Conservation (phyloP, 2,113 vertebrate genomes). For the Prochilodus magdalenae region DNA sequence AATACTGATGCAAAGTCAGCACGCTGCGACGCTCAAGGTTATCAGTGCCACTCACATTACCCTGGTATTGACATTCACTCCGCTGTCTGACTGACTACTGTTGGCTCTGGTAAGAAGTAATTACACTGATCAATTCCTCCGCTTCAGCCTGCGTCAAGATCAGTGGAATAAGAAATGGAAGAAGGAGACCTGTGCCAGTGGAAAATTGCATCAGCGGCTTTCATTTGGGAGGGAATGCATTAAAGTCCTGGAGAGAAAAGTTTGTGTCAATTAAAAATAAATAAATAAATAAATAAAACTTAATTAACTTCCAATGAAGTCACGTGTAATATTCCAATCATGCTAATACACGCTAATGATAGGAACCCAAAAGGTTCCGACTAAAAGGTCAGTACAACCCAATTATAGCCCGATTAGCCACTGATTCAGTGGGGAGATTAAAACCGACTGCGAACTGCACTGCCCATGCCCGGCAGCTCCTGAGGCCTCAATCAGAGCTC, state of each 20-base stretch:
- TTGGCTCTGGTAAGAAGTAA: slow-evolving; percentile 33
- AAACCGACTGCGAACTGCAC: neutral
- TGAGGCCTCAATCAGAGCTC: neutral
- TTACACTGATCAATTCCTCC: slow-evolving; percentile 29
- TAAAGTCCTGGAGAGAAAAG: neutral
- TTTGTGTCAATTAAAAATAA: slow-evolving; percentile 15
- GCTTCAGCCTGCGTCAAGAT: neutral
- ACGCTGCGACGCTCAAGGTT: neutral
- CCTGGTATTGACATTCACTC: slow-evolving; percentile 16
- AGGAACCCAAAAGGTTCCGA: neutral
- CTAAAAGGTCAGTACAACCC: neutral
- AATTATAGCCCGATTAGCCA: neutral
- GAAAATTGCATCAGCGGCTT: neutral
- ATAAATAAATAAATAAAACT: no score
- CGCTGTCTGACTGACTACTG: neutral
- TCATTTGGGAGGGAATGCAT: neutral
- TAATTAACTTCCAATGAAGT: slow-evolving; percentile 4
- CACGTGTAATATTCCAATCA: neutral
- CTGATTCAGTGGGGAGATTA: slow-evolving; percentile 6
- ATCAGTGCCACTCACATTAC: neutral
- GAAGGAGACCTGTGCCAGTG: neutral
- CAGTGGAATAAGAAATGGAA: neutral
- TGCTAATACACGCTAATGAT: slow-evolving; percentile 6
- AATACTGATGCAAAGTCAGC: neutral
- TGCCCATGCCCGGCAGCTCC: neutral